Percentiles rank a stretch among this genome's conserved stretches.
phyloP scores from a whole-genome alignment of 2,888 invertebrate genomes.

The Orthonychiurus folsomi region DNA sequence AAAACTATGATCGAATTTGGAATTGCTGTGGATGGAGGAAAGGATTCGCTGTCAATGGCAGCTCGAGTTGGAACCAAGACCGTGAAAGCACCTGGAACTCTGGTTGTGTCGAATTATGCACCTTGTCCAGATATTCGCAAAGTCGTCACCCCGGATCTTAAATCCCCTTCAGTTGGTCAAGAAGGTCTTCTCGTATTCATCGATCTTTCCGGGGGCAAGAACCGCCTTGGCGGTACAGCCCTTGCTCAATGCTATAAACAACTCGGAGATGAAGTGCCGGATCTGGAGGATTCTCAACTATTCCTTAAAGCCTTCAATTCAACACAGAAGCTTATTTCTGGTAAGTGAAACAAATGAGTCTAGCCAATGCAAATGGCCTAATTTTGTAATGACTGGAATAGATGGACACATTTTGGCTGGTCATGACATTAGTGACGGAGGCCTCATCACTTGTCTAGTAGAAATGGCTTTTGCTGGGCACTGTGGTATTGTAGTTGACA shows the following conservation, averaged over 20 bases:
- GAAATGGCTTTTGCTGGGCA: conserved; percentile 97
- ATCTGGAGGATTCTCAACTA: conserved; percentile 60
- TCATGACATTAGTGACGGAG: conserved; percentile 96
- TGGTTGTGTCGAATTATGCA: conserved; percentile 93
- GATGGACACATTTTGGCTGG: conserved; percentile 67
- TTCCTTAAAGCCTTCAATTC: conserved; percentile 69
- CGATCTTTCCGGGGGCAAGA: conserved; percentile 62
- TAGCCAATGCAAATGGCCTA: conserved; percentile 9
- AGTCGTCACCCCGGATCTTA: conserved; percentile 81
- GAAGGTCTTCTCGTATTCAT: conserved; percentile 64
- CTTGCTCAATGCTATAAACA: conserved; percentile 83
- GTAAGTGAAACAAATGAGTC: conserved; percentile 48
- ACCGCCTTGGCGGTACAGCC: conserved; percentile 82
- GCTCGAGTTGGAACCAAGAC: conserved; percentile 64
- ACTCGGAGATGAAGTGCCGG: conserved; percentile 69
- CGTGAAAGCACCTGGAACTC: conserved; percentile 51
- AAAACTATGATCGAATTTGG: conserved; percentile 68
- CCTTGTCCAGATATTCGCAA: conserved; percentile 82
- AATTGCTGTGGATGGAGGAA: conserved; percentile 90
- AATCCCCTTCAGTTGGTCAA: conserved; percentile 54
- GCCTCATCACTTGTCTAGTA: conserved; percentile 74
- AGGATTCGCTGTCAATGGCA: conserved; percentile 96
- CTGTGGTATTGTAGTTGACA: conserved; percentile 61
- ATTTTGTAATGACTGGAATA: conserved; percentile 43
- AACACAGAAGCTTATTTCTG: conserved; percentile 73